A percentile compares a stretch with the other conserved stretches of the same genome.
These are phyloP conservation scores for Buteo buteo DNA, from an alignment of 2,113 vertebrate genomes.

Conservation along the genomic window DNA sequence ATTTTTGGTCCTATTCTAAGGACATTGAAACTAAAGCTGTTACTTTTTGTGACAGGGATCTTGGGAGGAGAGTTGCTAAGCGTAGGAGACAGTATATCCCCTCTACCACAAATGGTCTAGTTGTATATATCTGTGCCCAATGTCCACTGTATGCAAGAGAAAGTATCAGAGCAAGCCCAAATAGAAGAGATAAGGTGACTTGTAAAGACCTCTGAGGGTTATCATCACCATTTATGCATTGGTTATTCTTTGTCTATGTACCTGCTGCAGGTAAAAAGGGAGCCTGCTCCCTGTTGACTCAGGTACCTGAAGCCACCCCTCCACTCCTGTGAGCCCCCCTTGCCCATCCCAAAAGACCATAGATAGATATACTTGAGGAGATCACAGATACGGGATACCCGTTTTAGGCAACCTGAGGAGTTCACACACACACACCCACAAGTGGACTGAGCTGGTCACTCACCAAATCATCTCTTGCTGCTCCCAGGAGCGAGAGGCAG, in stretches of 20 bases:
- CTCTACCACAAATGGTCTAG: not conserved
- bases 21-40: not conserved
- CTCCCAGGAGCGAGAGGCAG: not conserved
- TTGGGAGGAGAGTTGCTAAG: not conserved
- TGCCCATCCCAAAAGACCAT: not conserved
- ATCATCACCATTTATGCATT: not conserved
- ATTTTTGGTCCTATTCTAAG: not conserved
- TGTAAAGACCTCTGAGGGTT: not conserved
- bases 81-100: not conserved
- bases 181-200: not conserved
- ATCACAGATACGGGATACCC: rapidly evolving
- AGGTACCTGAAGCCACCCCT: not conserved
- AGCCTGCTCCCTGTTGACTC: not conserved
- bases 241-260: not conserved
- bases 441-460: not conserved
- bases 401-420: not conserved
- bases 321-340: not conserved
- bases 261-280: not conserved
- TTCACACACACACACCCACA: not conserved
- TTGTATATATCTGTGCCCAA: not conserved
- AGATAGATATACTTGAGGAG: not conserved
- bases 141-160: not conserved
- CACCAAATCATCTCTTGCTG: not conserved
- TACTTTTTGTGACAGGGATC: not conserved
- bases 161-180: not conserved